Percentiles rank a stretch among this genome's conserved stretches.
Conservation (phyloP, 2,797 vertebrate species). For the Sebastes matsubarae region DNA sequence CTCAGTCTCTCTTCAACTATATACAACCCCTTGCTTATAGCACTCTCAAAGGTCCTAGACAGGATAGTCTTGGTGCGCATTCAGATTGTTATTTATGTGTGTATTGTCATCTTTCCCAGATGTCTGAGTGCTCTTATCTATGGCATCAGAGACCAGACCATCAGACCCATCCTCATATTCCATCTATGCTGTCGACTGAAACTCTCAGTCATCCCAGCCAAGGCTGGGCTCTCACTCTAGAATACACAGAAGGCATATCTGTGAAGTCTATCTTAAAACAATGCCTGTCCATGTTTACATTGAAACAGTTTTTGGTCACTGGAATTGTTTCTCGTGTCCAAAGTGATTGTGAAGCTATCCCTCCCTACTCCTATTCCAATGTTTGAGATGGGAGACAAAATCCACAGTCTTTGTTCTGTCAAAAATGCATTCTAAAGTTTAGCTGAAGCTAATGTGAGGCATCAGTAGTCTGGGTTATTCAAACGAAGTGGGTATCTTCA, state of each 20-base stretch:
- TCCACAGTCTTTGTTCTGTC: too few species aligned
- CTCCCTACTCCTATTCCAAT: too few species aligned
- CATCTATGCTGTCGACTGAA: slow-evolving; percentile 20
- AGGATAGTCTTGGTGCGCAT: neutral
- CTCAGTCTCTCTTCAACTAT: slow-evolving; percentile 38
- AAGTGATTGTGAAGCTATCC: too few species aligned
- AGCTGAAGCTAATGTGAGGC: too few species aligned
- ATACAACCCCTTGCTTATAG: neutral
- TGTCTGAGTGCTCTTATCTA: slow-evolving; percentile 67
- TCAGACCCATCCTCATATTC: slow-evolving; percentile 34
- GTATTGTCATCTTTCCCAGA: slow-evolving; percentile 37
- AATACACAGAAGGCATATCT: neutral
- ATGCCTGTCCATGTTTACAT: too few species aligned
- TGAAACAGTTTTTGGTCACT: fast-evolving
- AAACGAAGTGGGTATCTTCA: too few species aligned
- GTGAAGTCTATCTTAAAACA: too few species aligned
- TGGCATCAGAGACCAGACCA: slow-evolving; percentile 58
- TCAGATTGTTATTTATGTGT: slow-evolving; percentile 23
- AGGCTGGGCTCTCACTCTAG: neutral
- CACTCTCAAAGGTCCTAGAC: neutral
- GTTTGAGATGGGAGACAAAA: too few species aligned
- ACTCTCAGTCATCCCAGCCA: neutral
- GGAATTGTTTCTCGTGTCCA: too few species aligned
- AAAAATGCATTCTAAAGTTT: too few species aligned
- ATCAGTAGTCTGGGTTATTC: too few species aligned